Base-by-base conservation (phyloP, 92 coral and sea anemone species). In the Epizoanthus illoricatus region DNA sequence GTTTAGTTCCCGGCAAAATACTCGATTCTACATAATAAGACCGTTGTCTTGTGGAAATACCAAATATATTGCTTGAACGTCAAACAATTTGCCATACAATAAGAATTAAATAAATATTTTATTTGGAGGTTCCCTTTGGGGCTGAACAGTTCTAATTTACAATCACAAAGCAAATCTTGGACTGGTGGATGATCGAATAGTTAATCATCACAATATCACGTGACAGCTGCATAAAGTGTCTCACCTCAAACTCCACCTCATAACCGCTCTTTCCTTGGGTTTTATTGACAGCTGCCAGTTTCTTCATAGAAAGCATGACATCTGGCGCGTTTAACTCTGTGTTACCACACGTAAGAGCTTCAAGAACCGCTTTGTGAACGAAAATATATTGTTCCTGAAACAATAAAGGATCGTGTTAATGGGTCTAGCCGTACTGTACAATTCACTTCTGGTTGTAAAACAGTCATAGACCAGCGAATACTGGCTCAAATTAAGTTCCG, bases 351-450 rank as follows among this genome's bases (percentile, higher is more conserved):
- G 81, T 76, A 19, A 76, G 65, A 28, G 81, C 81, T 24, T 76
- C 81, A 40, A 76, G 69, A 42, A 76, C 68, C 2, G 81, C 81
- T 62, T 76, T 76, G 71, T 76, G 81, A 28, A 76, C 63, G n/a
- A 76, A 61, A 39, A 76, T 40, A 12, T 76, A 76, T 19, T 76
- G 71, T 36, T 76, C 60, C 71, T 76, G 65, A 13, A 39, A 5
- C 5, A 40, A 76, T 1, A 4, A 24, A 1, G 52, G 1, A 45
- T 9, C 52, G 8, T 45, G 52, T 45, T 45, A 45, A 10, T 6
- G 36, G 2, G 36, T 28, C 36, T 28, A 28, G 2, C 36, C 36
- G 36, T 28, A 28, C 1, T 28, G 2, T 28, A 28, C 36, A 28
- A 28, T 28, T 28, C 36, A 28, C 36, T 28, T 28, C 36, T 28